A percentile compares a stretch with the other conserved stretches of the same genome.
Conservation (phyloP, 2,113 vertebrate species). For the Tauraco erythrolophus region DNA sequence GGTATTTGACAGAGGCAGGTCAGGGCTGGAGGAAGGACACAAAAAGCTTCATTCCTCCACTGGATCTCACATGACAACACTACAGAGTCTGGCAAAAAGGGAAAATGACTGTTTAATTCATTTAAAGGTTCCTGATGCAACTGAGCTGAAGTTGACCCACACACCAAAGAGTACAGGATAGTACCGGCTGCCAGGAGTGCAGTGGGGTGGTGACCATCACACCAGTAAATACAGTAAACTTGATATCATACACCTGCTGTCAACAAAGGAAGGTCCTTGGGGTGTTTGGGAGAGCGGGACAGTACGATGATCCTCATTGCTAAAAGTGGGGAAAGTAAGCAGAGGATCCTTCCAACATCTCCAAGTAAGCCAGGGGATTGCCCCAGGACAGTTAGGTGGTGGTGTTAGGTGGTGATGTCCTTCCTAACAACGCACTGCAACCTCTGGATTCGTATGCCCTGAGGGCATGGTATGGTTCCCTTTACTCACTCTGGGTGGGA, state of each 20-base stretch:
- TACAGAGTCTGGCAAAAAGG: not conserved
- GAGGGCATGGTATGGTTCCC: not conserved
- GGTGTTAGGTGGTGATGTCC: rapidly evolving
- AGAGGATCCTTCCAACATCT: not conserved
- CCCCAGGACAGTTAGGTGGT: not conserved
- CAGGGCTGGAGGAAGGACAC: not conserved
- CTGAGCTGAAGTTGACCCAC: not conserved
- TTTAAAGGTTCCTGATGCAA: not conserved
- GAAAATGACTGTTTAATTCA: not conserved
- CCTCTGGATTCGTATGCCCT: not conserved
- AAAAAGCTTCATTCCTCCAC: not conserved
- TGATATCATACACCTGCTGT: not conserved
- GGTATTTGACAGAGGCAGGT: not conserved
- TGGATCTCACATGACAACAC: not conserved
- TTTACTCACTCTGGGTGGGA: not conserved
- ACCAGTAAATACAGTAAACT: not conserved
- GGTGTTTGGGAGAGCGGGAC: not conserved
- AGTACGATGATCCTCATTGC: not conserved
- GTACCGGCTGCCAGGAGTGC: not conserved
- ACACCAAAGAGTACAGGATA: not conserved
- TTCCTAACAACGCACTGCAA: not conserved
- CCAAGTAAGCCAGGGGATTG: not conserved
- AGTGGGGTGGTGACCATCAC: not conserved
- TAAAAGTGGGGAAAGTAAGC: not conserved
- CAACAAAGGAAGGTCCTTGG: not conserved